These are phyloP conservation scores for Drosophila malerkotliana DNA, from an alignment of 1,140 invertebrate species.

Conservation along the genomic window DNA sequence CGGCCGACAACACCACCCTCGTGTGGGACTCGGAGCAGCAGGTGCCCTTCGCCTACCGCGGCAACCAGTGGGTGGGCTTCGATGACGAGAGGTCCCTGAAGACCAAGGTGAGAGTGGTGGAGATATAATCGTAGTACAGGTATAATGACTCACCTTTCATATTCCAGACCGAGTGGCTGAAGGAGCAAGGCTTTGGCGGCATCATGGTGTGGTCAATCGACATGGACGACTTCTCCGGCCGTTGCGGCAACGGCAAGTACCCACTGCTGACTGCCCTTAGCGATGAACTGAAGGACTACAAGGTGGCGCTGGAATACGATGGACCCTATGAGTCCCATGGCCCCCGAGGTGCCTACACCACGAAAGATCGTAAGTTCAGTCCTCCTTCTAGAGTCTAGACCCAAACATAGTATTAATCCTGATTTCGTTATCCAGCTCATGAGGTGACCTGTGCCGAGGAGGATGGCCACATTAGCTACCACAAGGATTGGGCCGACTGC, in stretches of 20 bases:
- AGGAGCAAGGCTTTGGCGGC: conserved; percentile 96
- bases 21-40: conserved; percentile 98
- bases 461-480: conserved; percentile 96
- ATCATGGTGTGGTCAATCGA: conserved; percentile 99
- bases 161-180: conserved; percentile 95
- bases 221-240: conserved; percentile 97
- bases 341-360: conserved; percentile 90
- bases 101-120: conserved; percentile 90
- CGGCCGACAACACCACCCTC: conserved; percentile 95
- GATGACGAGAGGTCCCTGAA: conserved; percentile 96
- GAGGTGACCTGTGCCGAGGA: conserved; percentile 96
- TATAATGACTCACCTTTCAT: conserved; percentile 1
- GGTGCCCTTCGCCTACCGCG: conserved; percentile 96
- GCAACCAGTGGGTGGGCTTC: conserved; percentile 97
- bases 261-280: conserved; percentile 95
- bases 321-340: conserved; percentile 92
- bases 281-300: conserved; percentile 92
- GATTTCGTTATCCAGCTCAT: conserved; percentile 87
- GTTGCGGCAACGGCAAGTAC: conserved; percentile 95
- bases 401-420: background rate
- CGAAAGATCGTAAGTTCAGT: conserved; percentile 92
- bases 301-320: conserved; percentile 93
- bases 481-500: conserved; percentile 95
- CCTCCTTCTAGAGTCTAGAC: no score
- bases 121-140: background rate